Evolutionary conservation across 2,797 vertebrate genomes (phyloP).

Genomic region (Halcyon chelicuti): DNA sequence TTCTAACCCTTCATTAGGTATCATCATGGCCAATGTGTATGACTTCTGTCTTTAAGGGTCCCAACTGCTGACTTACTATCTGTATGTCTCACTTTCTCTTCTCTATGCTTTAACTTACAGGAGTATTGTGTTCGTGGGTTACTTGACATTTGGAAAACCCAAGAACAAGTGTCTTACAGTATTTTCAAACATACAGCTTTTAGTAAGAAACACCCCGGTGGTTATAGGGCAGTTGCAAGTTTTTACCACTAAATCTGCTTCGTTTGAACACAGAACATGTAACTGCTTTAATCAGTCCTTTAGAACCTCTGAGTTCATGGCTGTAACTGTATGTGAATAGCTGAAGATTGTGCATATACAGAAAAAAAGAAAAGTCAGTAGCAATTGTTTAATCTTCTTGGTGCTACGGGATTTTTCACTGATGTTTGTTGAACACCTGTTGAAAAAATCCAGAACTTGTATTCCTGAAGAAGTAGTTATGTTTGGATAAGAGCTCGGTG

Average conservation of each 20-base stretch:
- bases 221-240: neutral
- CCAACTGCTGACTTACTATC: neutral
- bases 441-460: neutral
- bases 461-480: neutral
- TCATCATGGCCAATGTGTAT: accelerated
- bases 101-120: neutral
- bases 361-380: neutral
- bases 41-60: neutral
- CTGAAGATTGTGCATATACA: neutral
- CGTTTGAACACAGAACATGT: neutral
- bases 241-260: neutral
- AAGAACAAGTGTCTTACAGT: neutral
- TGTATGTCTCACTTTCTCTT: neutral
- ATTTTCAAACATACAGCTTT: neutral
- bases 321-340: neutral
- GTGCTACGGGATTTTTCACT: neutral
- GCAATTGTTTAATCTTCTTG: neutral
- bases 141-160: neutral
- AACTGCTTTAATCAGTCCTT: neutral
- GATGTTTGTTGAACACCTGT: constrained; percentile 6
- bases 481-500: neutral
- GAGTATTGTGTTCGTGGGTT: neutral
- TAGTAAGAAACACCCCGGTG: neutral
- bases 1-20: neutral
- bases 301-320: neutral